Base-by-base conservation (phyloP, 2,888 invertebrate species). In the Perdita meconis region DNA sequence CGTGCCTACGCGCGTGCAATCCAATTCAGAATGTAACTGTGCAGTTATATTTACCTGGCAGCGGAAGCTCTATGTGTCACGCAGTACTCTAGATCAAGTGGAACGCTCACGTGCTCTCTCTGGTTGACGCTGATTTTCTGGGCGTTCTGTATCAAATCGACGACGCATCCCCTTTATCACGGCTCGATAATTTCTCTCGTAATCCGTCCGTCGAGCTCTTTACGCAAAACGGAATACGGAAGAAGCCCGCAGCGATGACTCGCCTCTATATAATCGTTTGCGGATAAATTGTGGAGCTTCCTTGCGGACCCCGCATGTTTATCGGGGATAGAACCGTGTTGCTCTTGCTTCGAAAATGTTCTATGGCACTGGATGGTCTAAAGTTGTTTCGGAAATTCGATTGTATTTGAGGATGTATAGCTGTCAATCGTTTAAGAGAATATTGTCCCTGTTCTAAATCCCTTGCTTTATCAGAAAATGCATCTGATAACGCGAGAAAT, bases 151-250 rank as follows among this genome's bases (percentile, higher is more conserved):
- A 42, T 60, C 67, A 68, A 74, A 79, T 69, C 83, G 75, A 24
- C 72, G 57, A 47, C 47, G 67, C 42, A 40, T 53, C 61, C 78
- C 68, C 61, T 81, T 79, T 60, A 69, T 70, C 55, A 56, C 56
- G 79, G 71, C 63, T 53, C 55, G 71, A 78, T 72, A 56, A 70
- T 66, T 60, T 44, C 69, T 59, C 67, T 57, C 51, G 84, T 79
- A 79, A 83, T 84, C 84, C 51, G 67, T 75, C 79, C 73, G 82
- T 83, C 81, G 80, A 74, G 76, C 72, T 65, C 69, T 76, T 76
- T 71, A 66, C 60, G 30, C 69, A 65, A 78, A 76, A 65, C 70
- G 78, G 78, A n/a, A 78, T 78, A 70, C 60, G 44, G 56, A 65
- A 66, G 77, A 71, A 51, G 40, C 70, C 30, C 24, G 56, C 22